These are phyloP conservation scores for Columba guinea DNA, from an alignment of 2,797 vertebrate genomes.

Conservation along the genomic window DNA sequence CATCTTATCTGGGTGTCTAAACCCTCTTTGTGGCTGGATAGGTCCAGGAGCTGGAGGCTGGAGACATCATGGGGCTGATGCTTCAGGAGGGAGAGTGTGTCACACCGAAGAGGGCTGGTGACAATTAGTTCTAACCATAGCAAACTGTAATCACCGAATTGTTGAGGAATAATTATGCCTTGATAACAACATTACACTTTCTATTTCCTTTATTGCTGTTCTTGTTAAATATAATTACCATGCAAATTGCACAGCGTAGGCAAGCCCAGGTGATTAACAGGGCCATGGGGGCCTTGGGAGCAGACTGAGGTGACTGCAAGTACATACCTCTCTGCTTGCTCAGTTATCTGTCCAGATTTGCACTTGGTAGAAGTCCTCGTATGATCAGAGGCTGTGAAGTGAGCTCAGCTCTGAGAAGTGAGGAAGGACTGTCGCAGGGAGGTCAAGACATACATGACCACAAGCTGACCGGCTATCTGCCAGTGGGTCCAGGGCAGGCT, in stretches of 20 bases:
- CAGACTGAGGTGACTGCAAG: slow-evolving; percentile 34
- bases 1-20: not conserved
- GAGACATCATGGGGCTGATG: not conserved
- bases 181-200: slow-evolving; percentile 71
- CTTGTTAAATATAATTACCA: slow-evolving; percentile 75
- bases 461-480: not conserved
- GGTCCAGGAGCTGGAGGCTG: not conserved
- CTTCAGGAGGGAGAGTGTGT: not conserved
- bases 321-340: slow-evolving; percentile 17
- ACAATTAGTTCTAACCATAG: slow-evolving; percentile 45
- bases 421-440: not conserved
- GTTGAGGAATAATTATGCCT: slow-evolving; percentile 70
- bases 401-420: not conserved
- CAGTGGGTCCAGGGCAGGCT: not conserved
- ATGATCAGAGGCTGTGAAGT: not conserved
- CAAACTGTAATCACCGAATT: slow-evolving; percentile 69
- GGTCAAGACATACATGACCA: not conserved
- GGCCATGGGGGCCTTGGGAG: slow-evolving; percentile 8
- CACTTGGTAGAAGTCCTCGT: not conserved
- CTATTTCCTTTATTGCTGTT: slow-evolving; percentile 70
- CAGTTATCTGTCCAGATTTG: not conserved
- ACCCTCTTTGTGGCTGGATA: not conserved
- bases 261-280: slow-evolving; percentile 68
- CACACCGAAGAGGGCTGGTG: not conserved
- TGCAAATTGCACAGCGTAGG: slow-evolving; percentile 66